Conservation (phyloP, 2,113 vertebrate species). For the Gnathonemus echidnorhynchus region DNA sequence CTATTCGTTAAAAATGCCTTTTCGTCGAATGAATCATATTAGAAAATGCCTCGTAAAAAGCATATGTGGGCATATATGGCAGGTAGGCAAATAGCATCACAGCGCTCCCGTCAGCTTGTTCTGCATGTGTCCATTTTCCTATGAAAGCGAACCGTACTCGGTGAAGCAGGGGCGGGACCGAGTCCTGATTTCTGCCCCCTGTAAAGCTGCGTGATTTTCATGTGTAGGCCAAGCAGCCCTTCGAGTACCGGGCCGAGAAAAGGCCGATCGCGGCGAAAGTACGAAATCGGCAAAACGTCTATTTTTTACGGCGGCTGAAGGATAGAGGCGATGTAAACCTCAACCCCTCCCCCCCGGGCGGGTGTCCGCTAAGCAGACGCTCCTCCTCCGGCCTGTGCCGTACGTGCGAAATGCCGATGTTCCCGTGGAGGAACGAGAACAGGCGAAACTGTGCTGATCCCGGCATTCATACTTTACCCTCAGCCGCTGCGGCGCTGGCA, state of each 20-base stretch:
- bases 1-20: neutral
- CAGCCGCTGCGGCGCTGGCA: neutral
- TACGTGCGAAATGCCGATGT: slow-evolving; percentile 6
- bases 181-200: neutral
- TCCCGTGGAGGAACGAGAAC: slow-evolving; percentile 11
- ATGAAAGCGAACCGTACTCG: neutral
- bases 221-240: neutral
- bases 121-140: neutral
- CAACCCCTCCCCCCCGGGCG: neutral
- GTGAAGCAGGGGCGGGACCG: neutral
- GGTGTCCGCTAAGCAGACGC: neutral
- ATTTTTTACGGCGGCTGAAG: neutral
- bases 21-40: neutral
- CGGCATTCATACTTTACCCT: neutral
- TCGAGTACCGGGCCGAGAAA: neutral
- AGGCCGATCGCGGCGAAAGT: neutral
- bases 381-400: neutral
- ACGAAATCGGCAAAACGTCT: neutral
- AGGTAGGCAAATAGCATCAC: neutral
- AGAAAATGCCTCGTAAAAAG: neutral
- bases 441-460: neutral
- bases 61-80: neutral
- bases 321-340: neutral
- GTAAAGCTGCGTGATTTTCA: neutral
- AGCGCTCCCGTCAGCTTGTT: neutral